Conservation (phyloP, 2,797 vertebrate species). For the Choloepus didactylus region DNA sequence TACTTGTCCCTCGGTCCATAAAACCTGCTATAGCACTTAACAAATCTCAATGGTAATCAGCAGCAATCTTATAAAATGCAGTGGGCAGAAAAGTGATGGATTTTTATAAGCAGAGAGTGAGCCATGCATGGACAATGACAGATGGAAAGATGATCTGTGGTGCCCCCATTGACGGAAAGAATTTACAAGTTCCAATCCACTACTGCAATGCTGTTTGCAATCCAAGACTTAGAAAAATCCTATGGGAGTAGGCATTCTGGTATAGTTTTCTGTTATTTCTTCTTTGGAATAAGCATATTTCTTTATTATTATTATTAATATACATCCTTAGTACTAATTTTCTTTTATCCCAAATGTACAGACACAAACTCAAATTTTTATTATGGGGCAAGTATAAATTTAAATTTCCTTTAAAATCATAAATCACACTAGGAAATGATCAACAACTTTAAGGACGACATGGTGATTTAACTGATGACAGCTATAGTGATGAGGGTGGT, state of each 20-base stretch:
- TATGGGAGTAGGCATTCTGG: not conserved
- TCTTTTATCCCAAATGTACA: not conserved
- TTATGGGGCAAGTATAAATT: not conserved
- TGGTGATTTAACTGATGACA: not conserved
- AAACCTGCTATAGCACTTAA: constrained; percentile 36
- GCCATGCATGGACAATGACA: not conserved
- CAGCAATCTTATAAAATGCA: constrained; percentile 64
- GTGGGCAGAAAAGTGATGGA: constrained; percentile 58
- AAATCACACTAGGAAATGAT: not conserved
- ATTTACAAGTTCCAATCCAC: not conserved
- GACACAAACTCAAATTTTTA: not conserved
- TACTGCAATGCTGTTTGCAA: not conserved
- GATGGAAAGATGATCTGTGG: constrained; percentile 9
- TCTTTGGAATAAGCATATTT: not conserved
- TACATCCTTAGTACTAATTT: not conserved
- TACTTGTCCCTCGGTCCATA: constrained; percentile 42
- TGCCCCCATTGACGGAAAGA: not conserved
- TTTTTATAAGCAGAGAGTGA: constrained; percentile 72
- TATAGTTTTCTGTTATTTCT: constrained; percentile 1
- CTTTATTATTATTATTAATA: not conserved
- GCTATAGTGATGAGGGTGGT: not conserved
- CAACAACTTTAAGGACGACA: not conserved
- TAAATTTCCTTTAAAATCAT: constrained; percentile 38
- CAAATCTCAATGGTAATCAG: constrained; percentile 78
- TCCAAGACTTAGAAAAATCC: constrained; percentile 20